Base-by-base conservation (phyloP, 1,140 invertebrate species). In the Diorhabda carinulata region DNA sequence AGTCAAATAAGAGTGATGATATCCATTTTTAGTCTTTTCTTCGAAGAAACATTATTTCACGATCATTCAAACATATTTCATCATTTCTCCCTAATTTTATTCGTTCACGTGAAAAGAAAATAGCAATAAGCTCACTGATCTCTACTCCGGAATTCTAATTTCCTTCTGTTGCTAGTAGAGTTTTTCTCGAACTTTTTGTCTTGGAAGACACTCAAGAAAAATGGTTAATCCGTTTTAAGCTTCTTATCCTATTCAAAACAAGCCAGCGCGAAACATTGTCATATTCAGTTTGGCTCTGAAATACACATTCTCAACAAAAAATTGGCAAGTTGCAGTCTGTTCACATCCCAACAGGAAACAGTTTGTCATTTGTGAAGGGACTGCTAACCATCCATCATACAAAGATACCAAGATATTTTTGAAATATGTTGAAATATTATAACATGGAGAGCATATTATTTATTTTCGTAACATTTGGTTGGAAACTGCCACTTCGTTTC, bases 291-390 rank as follows among this genome's bases (percentile, higher is more conserved):
- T 52, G 47, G 47, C n/a, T 6, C 47, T 52, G n/a, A n/a, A 52
- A 6, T n/a, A n/a, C 6, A 52, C n/a, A 52, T 8, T 52, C n/a
- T n/a, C n/a, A 0, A 52, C 47, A 52, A 52, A 52, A 52, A 52
- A 52, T 52, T 52, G 47, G 47, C 47, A 52, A 52, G 47, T 52
- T 52, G 47, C 47, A 52, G 47, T 52, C 47, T 52, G 47, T 52
- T 52, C 47, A 52, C 47, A 52, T 52, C 47, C n/a, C n/a, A 52
- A n/a, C 47, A 52, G 47, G 47, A 52, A 52, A 52, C 47, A 8
- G 47, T 52, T 52, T 52, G 47, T 52, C 47, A 52, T 52, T 52
- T 52, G 6, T 52, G 3, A 52, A 52, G 47, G 6, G 6, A 52
- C 6, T 52, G 47, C n/a, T 6, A 6, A 52, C 47, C 47, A 52